These are phyloP conservation scores for Eupeodes luniger DNA, from an alignment of 2,888 invertebrate genomes.

Conservation along the genomic window DNA sequence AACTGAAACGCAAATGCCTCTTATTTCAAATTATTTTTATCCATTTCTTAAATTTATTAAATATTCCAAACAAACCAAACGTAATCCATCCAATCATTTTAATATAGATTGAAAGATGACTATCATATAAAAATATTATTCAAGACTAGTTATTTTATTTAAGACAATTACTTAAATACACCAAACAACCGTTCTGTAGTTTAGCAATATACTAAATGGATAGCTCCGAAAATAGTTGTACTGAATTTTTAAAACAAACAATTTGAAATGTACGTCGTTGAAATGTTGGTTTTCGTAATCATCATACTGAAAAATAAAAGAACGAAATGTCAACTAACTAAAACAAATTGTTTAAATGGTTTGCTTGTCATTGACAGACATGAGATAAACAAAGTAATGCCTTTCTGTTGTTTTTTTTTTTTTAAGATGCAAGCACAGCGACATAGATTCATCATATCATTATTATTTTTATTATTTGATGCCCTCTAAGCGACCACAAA, in stretches of 20 bases:
- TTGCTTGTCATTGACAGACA: constrained; percentile 51
- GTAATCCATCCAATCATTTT: constrained; percentile 11
- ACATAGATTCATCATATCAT: constrained; percentile 22
- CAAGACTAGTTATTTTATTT: constrained; percentile 11
- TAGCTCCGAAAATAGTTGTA: constrained; percentile 21
- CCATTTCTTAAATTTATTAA: not conserved
- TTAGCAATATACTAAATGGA: not conserved
- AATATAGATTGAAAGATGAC: not conserved
- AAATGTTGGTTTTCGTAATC: not conserved
- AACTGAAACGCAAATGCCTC: no score
- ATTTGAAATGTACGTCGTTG: not conserved
- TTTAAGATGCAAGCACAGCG: constrained; percentile 22
- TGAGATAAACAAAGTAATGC: constrained; percentile 56
- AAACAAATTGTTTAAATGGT: constrained; percentile 63
- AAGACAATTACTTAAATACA: constrained; percentile 11
- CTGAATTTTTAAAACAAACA: constrained; percentile 17
- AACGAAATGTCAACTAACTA: constrained; percentile 40
- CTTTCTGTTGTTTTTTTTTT: not conserved
- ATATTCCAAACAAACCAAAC: constrained; percentile 39
- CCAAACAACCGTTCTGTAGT: not conserved
- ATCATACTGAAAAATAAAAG: constrained; percentile 6
- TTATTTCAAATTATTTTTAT: no score
- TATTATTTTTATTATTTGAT: not conserved
- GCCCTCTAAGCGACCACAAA: constrained; percentile 2
- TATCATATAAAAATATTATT: constrained; percentile 18